phyloP scores from a whole-genome alignment of 2,113 vertebrate genomes.

The Melanotaenia duboulayi region DNA sequence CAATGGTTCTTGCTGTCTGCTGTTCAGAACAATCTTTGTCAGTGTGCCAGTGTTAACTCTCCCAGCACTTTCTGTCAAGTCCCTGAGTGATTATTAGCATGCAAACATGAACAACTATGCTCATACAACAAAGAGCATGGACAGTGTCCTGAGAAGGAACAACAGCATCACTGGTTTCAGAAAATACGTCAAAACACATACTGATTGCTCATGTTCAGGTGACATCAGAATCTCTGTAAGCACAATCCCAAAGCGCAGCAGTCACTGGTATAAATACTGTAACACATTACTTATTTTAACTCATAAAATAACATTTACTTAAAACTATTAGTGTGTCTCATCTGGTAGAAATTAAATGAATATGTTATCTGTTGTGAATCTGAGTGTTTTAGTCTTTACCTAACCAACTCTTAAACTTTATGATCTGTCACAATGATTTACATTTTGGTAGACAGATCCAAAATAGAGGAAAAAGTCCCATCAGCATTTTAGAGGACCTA shows the following conservation, averaged over 20 bases:
- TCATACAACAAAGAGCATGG: constrained; percentile 7
- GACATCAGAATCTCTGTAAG: background rate
- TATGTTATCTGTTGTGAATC: too few species aligned
- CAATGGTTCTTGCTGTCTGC: constrained; percentile 73
- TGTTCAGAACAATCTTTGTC: constrained; percentile 66
- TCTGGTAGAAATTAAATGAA: too few species aligned
- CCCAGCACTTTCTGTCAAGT: constrained; percentile 48
- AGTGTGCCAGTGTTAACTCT: constrained; percentile 59
- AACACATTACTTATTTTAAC: background rate
- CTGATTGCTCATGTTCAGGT: background rate
- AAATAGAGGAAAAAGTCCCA: background rate
- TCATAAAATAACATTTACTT: background rate
- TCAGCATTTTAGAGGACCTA: background rate
- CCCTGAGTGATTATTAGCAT: constrained; percentile 60
- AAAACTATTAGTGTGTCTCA: background rate
- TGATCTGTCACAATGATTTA: background rate
- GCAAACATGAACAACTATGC: constrained; percentile 53
- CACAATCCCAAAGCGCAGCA: too few species aligned
- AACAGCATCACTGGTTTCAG: background rate
- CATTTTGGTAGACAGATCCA: background rate
- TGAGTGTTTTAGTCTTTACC: too few species aligned
- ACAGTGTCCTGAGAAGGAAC: constrained; percentile 7
- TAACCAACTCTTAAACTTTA: too few species aligned
- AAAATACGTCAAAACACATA: background rate
- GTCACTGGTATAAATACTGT: background rate